Base-by-base conservation (phyloP, 1,140 invertebrate species). In the Mesaphorura yosii region DNA sequence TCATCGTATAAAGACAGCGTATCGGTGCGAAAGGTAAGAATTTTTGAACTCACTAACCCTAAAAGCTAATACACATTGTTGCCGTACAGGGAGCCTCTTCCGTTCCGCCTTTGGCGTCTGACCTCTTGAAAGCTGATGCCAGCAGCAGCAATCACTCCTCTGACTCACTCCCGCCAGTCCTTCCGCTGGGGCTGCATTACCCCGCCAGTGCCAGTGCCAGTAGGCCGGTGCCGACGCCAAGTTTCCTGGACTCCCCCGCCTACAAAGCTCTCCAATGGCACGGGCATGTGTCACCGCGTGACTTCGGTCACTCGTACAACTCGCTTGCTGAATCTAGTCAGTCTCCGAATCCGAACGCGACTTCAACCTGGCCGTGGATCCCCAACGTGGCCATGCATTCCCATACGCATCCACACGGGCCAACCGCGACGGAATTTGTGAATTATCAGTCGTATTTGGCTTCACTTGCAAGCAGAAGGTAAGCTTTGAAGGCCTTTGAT, bases 1-100 rank as follows among this genome's bases (percentile, higher is more conserved):
- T 57, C 60, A 0, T 38, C 54, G 17, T 55, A 62, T 34, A 10
- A 34, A 10, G n/a, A 34, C n/a, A 34, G 31, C n/a, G 31, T 10
- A 34, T 10, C 31, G n/a, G n/a, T n/a, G n/a, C n/a, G n/a, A n/a
- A n/a, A n/a, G n/a, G n/a, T n/a, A n/a, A n/a, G n/a, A n/a, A n/a
- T n/a, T n/a, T n/a, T n/a, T n/a, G n/a, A n/a, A n/a, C n/a, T n/a
- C n/a, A n/a, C n/a, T n/a, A n/a, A n/a, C n/a, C n/a, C n/a, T n/a
- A n/a, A n/a, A n/a, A n/a, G n/a, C n/a, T n/a, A n/a, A n/a, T n/a
- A n/a, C n/a, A n/a, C n/a, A n/a, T 34, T 34, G 10, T 34, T 10
- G 10, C n/a, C 31, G 31, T 34, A 34, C 10, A 34, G 31, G 31
- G 31, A 34, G n/a, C 31, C n/a, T 34, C 31, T 34, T 34, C 31